Evolutionary conservation across 2,797 vertebrate species (phyloP), one percentile per base, ranked within the genome.

Genomic region (Gymnocypris eckloni): DNA sequence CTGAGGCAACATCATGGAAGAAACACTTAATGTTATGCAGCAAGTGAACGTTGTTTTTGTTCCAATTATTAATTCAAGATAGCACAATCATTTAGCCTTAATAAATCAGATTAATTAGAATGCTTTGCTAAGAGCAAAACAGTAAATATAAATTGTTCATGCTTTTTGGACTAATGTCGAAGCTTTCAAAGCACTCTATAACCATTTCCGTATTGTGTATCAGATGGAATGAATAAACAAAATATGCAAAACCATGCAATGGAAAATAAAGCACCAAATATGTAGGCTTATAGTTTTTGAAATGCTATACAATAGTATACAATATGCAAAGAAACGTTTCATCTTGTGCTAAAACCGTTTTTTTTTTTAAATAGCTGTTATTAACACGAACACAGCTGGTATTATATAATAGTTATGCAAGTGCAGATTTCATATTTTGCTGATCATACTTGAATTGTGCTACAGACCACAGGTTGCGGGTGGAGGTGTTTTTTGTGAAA

Each of bases 321-420:
- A 52, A 52, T 33, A 20, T 52, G 33, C 33, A 77, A 4, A 22
- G 5, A 77, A 50, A 54, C 39, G 20, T 52, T 76, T 37, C 2
- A 39, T 77, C 52, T 77, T 37, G 16, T 52, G 16, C 18, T 52
- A 11, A 33, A 33, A 33, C 2, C 2, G 33, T 33, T 33, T 33
- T 33, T 33, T 33, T 33, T 33, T 33, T 33, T 33, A 33, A 33
- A 59, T 12, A 41, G 20, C 33, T 25, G 33, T n/a, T 41, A 59
- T 41, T 59, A 59, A 59, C 33, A 15, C 0, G 12, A 56, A 41
- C 52, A 78, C 75, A 78, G 52, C 52, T 59, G 33, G 7, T 39
- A 16, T 78, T 20, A 59, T 59, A 59, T 78, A 56, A 78, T 61
- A 41, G 76, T 59, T n/a, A 61, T 59, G 22, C 37, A 41, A 25